Percentiles rank a stretch among this genome's conserved stretches.
Evolutionary conservation across 2,113 vertebrate species (phyloP).

Genomic region (Aix galericulata): DNA sequence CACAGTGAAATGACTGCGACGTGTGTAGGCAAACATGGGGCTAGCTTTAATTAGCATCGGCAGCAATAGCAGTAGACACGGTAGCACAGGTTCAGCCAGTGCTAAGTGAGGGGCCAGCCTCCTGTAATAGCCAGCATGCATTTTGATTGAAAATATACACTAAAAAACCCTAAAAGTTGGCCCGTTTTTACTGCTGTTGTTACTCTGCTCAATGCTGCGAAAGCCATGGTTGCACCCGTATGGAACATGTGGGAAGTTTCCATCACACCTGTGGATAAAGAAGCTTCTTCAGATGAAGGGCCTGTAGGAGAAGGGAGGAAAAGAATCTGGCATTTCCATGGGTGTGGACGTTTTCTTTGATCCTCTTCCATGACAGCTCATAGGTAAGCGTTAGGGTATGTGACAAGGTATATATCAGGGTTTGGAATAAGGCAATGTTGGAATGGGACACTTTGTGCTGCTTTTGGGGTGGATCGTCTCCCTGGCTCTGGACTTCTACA

Average conservation of each 20-base stretch:
- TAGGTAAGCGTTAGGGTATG: neutral
- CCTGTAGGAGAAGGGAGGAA: neutral
- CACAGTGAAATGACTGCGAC: rapidly evolving
- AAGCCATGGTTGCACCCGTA: neutral
- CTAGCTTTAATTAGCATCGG: neutral
- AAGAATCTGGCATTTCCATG: neutral
- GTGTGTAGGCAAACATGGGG: neutral
- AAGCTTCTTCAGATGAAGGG: neutral
- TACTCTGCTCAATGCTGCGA: rapidly evolving
- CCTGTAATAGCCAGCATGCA: rapidly evolving
- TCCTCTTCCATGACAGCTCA: conserved; percentile 13
- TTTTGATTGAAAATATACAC: neutral
- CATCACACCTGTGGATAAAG: rapidly evolving
- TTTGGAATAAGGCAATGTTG: neutral
- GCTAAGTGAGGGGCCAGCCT: neutral
- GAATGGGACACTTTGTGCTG: neutral
- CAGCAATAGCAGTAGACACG: neutral
- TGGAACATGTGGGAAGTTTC: neutral
- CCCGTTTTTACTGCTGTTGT: neutral
- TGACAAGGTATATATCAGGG: neutral
- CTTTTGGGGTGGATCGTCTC: neutral
- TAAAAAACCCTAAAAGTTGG: rapidly evolving
- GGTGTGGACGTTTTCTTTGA: conserved; percentile 51
- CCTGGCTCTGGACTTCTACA: neutral
- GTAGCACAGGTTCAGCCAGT: neutral